Evolutionary conservation across 2,797 vertebrate species (phyloP).

Genomic region (Coregonus ussuriensis): DNA sequence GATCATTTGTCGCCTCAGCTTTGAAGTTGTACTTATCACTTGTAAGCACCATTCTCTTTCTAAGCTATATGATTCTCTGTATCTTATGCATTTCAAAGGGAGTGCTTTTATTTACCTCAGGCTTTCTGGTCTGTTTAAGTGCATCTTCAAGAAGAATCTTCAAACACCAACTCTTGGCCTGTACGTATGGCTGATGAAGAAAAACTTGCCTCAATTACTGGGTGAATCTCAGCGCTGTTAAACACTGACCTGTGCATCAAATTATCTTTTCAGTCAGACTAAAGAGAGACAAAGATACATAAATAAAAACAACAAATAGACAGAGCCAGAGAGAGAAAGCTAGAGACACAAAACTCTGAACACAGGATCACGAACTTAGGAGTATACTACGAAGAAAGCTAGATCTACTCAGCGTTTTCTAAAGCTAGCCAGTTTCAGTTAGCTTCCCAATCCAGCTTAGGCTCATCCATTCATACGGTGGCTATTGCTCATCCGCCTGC

Average conservation of each 20-base stretch:
- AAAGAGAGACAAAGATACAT: background rate
- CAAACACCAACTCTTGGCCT: background rate
- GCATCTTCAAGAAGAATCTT: background rate
- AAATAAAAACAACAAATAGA: constrained; percentile 17
- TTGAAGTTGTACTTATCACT: background rate
- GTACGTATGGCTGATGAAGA: background rate
- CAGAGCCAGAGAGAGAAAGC: background rate
- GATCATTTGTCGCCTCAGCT: background rate
- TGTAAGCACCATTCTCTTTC: background rate
- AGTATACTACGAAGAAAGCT: no score
- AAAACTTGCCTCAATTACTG: background rate
- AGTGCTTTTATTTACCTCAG: background rate
- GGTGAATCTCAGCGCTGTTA: background rate
- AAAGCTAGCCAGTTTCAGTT: no score
- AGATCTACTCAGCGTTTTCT: no score
- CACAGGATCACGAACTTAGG: constrained; percentile 10
- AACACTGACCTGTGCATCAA: background rate
- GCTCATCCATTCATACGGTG: no score
- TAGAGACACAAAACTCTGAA: background rate
- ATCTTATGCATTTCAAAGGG: background rate
- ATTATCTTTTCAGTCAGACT: background rate
- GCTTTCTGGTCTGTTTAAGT: background rate
- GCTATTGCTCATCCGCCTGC: no score
- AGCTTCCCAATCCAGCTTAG: no score
- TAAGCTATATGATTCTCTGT: background rate